These are phyloP conservation scores for Galagoides demidoff DNA, from an alignment of 2,797 vertebrate species.

Conservation along the genomic window DNA sequence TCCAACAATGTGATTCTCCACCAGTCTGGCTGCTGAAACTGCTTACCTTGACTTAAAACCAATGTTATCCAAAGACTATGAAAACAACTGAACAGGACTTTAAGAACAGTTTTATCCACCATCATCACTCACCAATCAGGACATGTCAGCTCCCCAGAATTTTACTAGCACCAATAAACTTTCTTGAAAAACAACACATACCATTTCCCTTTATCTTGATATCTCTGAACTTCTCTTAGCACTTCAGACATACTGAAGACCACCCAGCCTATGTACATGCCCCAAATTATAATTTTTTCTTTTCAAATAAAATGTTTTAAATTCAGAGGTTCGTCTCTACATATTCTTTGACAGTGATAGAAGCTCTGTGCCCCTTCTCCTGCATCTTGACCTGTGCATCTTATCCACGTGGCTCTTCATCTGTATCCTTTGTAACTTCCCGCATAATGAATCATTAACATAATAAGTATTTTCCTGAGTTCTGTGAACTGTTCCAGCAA, in stretches of 20 bases:
- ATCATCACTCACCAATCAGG: background rate
- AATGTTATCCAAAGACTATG: background rate
- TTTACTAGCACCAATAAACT: background rate
- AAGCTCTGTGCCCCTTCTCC: background rate
- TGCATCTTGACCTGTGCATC: background rate
- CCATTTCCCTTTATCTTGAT: background rate
- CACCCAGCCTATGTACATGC: background rate
- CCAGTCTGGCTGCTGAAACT: background rate
- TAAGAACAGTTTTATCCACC: background rate
- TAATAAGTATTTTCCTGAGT: background rate
- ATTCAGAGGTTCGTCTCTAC: background rate
- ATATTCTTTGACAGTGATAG: background rate
- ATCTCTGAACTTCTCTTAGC: background rate
- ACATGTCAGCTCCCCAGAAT: background rate
- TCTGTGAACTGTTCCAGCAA: background rate
- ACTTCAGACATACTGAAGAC: background rate
- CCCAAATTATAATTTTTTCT: background rate
- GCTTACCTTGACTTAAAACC: background rate
- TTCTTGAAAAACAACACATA: background rate
- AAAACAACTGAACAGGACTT: background rate
- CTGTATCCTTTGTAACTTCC: background rate
- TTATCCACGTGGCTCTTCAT: background rate
- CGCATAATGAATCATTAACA: background rate
- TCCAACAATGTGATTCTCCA: background rate
- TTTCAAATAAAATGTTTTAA: background rate